phyloP scores from a whole-genome alignment of 2,888 invertebrate genomes.

The Leuctra nigra region DNA sequence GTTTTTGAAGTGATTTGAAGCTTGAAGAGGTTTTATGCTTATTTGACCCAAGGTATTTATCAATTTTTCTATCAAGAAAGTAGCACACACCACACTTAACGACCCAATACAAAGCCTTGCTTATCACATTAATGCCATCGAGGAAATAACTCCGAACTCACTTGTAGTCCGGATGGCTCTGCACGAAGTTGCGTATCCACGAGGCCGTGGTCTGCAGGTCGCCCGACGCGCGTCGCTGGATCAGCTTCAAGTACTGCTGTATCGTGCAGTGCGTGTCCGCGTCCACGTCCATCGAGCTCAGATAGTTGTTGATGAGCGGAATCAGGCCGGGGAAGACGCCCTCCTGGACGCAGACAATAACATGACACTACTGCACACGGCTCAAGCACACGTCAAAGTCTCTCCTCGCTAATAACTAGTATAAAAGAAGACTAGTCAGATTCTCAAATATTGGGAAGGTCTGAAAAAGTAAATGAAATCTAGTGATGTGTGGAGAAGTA shows the following conservation, averaged over 20 bases:
- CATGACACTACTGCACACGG: neutral
- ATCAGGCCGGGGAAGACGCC: constrained; percentile 91
- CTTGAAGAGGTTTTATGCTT: too few species aligned
- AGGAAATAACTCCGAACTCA: constrained; percentile 46
- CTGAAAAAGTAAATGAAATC: too few species aligned
- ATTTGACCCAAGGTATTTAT: too few species aligned
- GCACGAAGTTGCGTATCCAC: constrained; percentile 90
- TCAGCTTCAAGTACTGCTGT: constrained; percentile 90
- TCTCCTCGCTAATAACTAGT: too few species aligned
- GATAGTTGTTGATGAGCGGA: constrained; percentile 87
- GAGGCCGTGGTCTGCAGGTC: constrained; percentile 88
- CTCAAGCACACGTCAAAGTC: neutral
- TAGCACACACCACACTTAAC: too few species aligned
- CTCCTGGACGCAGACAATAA: constrained; percentile 58
- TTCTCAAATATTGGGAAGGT: too few species aligned
- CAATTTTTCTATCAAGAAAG: too few species aligned
- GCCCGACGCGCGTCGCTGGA: constrained; percentile 80
- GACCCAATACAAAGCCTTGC: too few species aligned
- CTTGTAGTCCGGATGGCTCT: constrained; percentile 84
- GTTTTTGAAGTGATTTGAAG: too few species aligned
- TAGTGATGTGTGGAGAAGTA: too few species aligned
- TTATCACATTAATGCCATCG: too few species aligned
- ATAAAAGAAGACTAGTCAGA: too few species aligned
- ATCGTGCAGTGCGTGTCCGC: constrained; percentile 97
- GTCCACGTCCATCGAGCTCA: constrained; percentile 94